Percentiles rank a stretch among this genome's conserved stretches.
These are phyloP conservation scores for Phrynocephalus forsythii DNA, from an alignment of 2,797 vertebrate genomes.

Conservation along the genomic window DNA sequence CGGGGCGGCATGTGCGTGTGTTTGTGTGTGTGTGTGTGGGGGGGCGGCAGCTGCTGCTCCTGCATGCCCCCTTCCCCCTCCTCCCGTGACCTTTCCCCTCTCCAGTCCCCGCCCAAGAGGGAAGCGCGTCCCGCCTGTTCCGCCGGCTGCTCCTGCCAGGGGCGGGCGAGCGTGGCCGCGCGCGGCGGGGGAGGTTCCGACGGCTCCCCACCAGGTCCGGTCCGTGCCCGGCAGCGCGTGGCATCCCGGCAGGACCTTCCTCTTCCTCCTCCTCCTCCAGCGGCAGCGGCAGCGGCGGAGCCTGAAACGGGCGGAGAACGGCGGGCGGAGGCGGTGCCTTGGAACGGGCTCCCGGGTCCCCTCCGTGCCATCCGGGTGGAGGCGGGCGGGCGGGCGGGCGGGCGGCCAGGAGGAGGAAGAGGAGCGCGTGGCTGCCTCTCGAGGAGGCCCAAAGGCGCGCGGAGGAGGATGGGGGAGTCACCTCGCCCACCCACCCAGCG, in stretches of 20 bases:
- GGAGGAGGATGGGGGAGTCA: too few species aligned
- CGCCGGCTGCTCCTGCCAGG: constrained; percentile 55
- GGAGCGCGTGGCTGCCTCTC: not conserved
- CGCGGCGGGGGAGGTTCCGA: not conserved
- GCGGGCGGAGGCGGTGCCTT: not conserved
- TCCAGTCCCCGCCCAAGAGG: constrained; percentile 44
- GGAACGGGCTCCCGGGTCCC: too few species aligned
- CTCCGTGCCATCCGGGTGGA: not conserved
- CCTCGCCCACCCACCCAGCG: too few species aligned
- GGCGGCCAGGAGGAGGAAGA: not conserved
- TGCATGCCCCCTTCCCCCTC: rapidly evolving
- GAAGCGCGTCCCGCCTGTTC: constrained; percentile 61
- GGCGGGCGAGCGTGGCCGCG: constrained; percentile 18
- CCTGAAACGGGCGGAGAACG: too few species aligned
- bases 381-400: not conserved
- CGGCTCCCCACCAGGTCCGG: not conserved
- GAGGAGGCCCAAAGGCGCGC: not conserved
- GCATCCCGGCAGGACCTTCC: too few species aligned
- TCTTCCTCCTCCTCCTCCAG: not conserved
- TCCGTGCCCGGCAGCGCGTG: not conserved
- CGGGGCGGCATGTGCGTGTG: too few species aligned
- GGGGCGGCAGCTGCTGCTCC: too few species aligned
- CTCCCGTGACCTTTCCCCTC: constrained; percentile 56
- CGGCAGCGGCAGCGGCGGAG: too few species aligned
- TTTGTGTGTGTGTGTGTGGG: too few species aligned